A percentile compares a stretch with the other conserved stretches of the same genome.
Evolutionary conservation across 2,113 vertebrate species (phyloP).

Genomic region (Ancistrus triradiatus): DNA sequence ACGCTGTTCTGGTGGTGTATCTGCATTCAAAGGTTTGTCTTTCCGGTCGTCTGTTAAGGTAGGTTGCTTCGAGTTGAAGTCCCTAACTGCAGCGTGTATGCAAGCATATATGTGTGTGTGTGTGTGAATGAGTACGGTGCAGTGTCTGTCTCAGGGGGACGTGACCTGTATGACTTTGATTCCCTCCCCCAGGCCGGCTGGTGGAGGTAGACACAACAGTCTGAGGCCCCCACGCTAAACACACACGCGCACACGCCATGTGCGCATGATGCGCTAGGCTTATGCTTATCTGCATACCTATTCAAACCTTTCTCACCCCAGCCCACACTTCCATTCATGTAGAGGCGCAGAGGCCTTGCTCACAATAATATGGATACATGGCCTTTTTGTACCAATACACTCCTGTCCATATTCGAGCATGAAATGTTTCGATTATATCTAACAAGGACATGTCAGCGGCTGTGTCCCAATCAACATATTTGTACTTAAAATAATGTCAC

Average conservation of each 20-base stretch:
- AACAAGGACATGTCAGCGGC: no score
- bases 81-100: constrained; percentile 54
- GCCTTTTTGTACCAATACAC: no score
- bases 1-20: constrained; percentile 47
- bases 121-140: constrained; percentile 53
- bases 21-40: constrained; percentile 58
- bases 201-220: constrained; percentile 50
- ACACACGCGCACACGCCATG: constrained; percentile 24
- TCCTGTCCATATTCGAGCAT: no score
- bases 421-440: no score
- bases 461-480: no score
- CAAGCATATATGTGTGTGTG: constrained; percentile 11
- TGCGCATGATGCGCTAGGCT: constrained; percentile 52
- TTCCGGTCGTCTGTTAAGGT: constrained; percentile 64
- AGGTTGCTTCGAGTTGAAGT: constrained; percentile 69
- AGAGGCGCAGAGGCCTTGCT: neutral
- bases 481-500: no score
- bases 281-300: constrained; percentile 79
- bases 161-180: constrained; percentile 42
- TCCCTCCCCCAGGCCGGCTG: constrained; percentile 54
- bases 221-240: constrained; percentile 41
- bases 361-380: no score
- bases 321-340: constrained; percentile 43
- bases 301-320: constrained; percentile 58
- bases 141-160: constrained; percentile 53